Base-by-base conservation (phyloP, 1,140 invertebrate species). In the Diabrotica undecimpunctata region DNA sequence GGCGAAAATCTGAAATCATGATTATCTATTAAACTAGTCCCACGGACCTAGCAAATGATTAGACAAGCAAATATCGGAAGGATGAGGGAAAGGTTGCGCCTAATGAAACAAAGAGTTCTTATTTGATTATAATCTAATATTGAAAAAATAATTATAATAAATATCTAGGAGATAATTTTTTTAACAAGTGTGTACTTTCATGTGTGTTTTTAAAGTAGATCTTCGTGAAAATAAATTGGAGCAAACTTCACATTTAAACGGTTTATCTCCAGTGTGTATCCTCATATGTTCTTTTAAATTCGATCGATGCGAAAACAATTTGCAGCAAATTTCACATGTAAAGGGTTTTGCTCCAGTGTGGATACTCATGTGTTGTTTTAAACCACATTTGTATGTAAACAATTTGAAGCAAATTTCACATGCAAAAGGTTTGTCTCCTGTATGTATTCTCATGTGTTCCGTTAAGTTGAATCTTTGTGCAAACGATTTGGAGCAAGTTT, bases 291-390 rank as follows among this genome's bases (percentile, higher is more conserved):
- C 8, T 10, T 10, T n/a, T 46, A 46, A 46, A 46, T 6, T 46
- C n/a, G 8, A n/a, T 6, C 6, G 3, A n/a, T 6, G 72, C 13
- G 74, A 68, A 69, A 73, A 75, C 9, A 79, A 68, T 70, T 83
- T 81, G 6, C 80, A 79, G 75, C 86, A 88, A 52, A 83, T 77
- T 66, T 80, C 81, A 74, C 86, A 88, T 57, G 76, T 76, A 74
- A 83, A 86, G 14, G 86, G 86, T 62, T 82, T 79, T 75, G 87
- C 85, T 3, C 85, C 81, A 7, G 81, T 83, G 64, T 84, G 83
- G 5, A 77, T 78, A 46, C 79, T 78, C 76, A 85, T 79, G 62
- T 86, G 85, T 37, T 82, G 71, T 46, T 79, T 80, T 59, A 86
- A 73, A 62, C 83, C 77, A 66, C 84, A 79, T 36, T 25, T 8